Conservation (phyloP, 2,888 invertebrate species). For the Drosophila histrio region DNA sequence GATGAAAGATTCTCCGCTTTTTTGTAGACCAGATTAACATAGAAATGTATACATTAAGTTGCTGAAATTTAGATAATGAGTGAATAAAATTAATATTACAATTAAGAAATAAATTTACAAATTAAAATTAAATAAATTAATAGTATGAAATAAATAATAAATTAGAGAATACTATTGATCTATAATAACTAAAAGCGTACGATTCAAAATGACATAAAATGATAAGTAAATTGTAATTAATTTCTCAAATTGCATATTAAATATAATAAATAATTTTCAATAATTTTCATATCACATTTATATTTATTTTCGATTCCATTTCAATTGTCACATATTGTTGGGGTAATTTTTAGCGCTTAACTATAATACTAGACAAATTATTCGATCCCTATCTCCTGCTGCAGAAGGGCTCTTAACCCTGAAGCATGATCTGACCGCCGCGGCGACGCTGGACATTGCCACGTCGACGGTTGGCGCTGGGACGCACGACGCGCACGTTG, state of each 20-base stretch:
- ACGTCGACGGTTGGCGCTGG: constrained; percentile 53
- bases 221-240: neutral
- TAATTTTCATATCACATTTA: constrained; percentile 60
- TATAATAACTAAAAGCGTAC: too few relatives aligned
- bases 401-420: constrained; percentile 31
- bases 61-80: neutral
- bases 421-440: constrained; percentile 41
- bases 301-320: constrained; percentile 48
- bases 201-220: neutral
- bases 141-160: neutral
- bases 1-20: neutral
- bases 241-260: neutral
- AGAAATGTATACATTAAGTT: neutral
- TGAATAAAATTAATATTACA: neutral
- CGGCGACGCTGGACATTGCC: constrained; percentile 59
- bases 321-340: constrained; percentile 31
- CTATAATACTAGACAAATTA: constrained; percentile 72
- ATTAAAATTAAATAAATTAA: neutral
- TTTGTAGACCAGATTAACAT: neutral
- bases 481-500: constrained; percentile 57
- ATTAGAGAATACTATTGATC: neutral
- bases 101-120: neutral
- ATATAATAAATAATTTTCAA: too few relatives aligned
- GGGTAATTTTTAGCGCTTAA: constrained; percentile 47
- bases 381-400: neutral